A percentile compares a stretch with the other conserved stretches of the same genome.
phyloP scores from a whole-genome alignment of 1,140 invertebrate species.

The Bombus pascuorum region DNA sequence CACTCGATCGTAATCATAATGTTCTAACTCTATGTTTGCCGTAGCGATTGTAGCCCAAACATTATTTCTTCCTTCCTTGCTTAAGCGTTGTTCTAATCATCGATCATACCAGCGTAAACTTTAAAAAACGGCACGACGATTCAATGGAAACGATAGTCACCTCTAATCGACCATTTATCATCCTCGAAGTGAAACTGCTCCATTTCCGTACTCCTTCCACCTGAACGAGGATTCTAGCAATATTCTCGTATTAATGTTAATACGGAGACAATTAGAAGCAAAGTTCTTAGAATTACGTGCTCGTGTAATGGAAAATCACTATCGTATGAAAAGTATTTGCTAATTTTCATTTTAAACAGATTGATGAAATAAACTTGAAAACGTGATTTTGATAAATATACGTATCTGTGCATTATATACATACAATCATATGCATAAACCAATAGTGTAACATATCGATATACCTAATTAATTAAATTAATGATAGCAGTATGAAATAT shows the following conservation, averaged over 20 bases:
- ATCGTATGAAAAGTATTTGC: too few species aligned
- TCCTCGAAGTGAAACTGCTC: constrained; percentile 12
- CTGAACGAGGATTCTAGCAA: not conserved
- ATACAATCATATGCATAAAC: not conserved
- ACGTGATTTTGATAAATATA: not conserved
- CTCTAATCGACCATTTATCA: constrained; percentile 58
- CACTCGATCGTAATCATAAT: constrained; percentile 8
- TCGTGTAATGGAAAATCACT: not conserved
- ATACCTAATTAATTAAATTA: not conserved
- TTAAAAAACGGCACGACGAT: too few species aligned
- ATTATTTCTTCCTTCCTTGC: not conserved
- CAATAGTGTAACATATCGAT: not conserved
- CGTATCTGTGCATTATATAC: not conserved
- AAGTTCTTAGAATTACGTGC: not conserved
- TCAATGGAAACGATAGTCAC: too few species aligned
- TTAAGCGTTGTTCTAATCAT: not conserved
- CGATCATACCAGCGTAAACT: not conserved
- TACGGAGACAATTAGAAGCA: not conserved
- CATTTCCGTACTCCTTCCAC: not conserved
- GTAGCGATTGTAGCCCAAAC: not conserved
- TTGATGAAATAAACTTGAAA: not conserved
- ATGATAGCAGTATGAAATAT: not conserved
- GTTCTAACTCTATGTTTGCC: not conserved
- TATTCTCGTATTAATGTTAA: not conserved
- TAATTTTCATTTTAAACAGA: too few species aligned